These are phyloP conservation scores for Tipula unca DNA, from an alignment of 2,888 invertebrate species.

Conservation along the genomic window DNA sequence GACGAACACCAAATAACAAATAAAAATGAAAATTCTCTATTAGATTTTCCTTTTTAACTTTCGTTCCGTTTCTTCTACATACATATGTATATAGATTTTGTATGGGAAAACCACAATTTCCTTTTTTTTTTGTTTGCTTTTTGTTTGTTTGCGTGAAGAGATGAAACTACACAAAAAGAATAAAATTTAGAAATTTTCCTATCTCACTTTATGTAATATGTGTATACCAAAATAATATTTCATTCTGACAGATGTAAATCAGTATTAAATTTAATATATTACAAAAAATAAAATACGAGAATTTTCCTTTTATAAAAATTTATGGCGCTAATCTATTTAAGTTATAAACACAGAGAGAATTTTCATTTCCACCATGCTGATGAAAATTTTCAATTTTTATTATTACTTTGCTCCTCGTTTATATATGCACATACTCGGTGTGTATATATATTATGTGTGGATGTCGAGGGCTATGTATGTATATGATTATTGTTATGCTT, in stretches of 20 bases:
- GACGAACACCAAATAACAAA: not conserved
- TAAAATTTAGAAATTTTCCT: not conserved
- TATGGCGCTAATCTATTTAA: conserved; percentile 14
- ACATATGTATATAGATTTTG: not conserved
- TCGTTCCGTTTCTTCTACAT: not conserved
- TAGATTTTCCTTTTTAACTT: not conserved
- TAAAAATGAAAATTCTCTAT: not conserved
- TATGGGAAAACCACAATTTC: not conserved
- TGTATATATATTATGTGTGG: not conserved
- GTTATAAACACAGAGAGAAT: not conserved
- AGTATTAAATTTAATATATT: conserved; percentile 19
- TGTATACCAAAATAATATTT: conserved; percentile 16
- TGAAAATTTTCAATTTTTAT: not conserved
- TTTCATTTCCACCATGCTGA: not conserved
- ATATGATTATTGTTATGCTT: not conserved
- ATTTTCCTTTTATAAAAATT: not conserved
- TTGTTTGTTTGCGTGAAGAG: not conserved
- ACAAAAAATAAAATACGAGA: not conserved
- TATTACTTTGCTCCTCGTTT: not conserved
- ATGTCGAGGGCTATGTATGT: not conserved
- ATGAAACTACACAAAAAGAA: not conserved
- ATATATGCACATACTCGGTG: not conserved
- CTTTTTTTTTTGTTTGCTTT: not conserved
- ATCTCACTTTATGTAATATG: not conserved
- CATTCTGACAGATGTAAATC: conserved; percentile 18